Percentiles rank a stretch among this genome's conserved stretches.
These are phyloP conservation scores for Craniophora ligustri DNA, from an alignment of 2,888 invertebrate genomes.

Conservation along the genomic window DNA sequence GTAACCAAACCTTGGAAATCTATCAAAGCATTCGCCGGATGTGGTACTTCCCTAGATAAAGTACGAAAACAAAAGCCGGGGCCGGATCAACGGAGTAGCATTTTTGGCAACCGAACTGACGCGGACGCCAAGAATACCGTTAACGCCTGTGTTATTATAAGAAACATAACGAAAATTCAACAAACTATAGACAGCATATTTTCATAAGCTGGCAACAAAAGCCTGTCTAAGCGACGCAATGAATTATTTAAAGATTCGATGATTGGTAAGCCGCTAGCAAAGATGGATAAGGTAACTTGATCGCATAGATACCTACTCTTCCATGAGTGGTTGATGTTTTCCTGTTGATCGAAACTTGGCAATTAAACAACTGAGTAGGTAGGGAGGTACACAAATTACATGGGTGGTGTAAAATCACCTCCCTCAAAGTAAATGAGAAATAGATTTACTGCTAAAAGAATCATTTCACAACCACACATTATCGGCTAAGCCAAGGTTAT, in stretches of 20 bases:
- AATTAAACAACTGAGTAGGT: conserved; percentile 40
- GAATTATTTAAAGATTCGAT: conserved; percentile 38
- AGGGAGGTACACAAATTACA: conserved; percentile 19
- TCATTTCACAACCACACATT: conserved; percentile 11
- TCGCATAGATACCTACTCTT: conserved; percentile 21
- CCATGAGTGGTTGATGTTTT: conserved; percentile 33
- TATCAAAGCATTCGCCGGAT: conserved; percentile 56
- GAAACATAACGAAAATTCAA: conserved; percentile 33
- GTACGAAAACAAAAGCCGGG: conserved; percentile 67
- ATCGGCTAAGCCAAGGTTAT: conserved; percentile 23
- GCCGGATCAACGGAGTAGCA: conserved; percentile 67
- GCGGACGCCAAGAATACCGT: conserved; percentile 70
- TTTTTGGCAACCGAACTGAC: conserved; percentile 73
- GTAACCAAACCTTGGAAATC: conserved; percentile 27
- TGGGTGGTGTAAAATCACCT: conserved; percentile 9
- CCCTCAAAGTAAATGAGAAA: not conserved
- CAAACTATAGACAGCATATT: conserved; percentile 12
- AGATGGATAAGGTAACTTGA: conserved; percentile 45
- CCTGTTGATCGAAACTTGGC: conserved; percentile 53
- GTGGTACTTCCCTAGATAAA: conserved; percentile 52
- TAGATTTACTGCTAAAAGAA: conserved; percentile 16
- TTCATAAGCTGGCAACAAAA: conserved; percentile 10
- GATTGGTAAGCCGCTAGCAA: conserved; percentile 25
- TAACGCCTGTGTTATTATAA: conserved; percentile 57
- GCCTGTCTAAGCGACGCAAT: conserved; percentile 11